A percentile compares a stretch with the other conserved stretches of the same genome.
These are phyloP conservation scores for Stomorhina lunata DNA, from an alignment of 2,888 invertebrate genomes.

Conservation along the genomic window DNA sequence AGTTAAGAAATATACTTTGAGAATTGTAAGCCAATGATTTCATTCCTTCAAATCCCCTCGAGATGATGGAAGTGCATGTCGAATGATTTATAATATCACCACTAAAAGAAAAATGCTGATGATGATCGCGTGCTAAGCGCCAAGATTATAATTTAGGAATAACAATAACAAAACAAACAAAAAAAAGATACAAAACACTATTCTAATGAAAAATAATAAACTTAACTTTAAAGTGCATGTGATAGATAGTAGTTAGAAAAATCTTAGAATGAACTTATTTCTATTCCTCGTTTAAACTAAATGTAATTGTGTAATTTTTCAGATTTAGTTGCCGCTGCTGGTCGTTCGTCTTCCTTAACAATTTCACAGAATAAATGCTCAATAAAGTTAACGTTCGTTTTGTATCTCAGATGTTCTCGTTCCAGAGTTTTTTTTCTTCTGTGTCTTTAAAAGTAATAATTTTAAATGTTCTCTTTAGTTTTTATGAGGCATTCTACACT, in stretches of 20 bases:
- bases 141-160: conserved; percentile 57
- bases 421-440: conserved; percentile 10
- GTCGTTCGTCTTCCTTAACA: conserved; percentile 38
- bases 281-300: conserved; percentile 23
- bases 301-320: conserved; percentile 55
- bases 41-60: conserved; percentile 1
- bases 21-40: not conserved
- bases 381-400: conserved; percentile 21
- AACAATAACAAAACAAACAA: conserved; percentile 27
- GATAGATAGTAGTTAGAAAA: conserved; percentile 64
- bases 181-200: not conserved
- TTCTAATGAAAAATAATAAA: conserved; percentile 5
- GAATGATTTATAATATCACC: conserved; percentile 65
- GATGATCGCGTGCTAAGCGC: conserved; percentile 67
- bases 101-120: conserved; percentile 54
- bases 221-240: conserved; percentile 34
- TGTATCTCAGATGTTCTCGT: conserved; percentile 7
- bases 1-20: too few relatives aligned
- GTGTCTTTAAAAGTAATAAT: conserved; percentile 43
- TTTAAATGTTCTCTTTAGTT: conserved; percentile 62
- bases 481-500: conserved; percentile 59
- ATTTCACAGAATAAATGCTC: conserved; percentile 49
- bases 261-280: conserved; percentile 49
- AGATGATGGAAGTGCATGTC: conserved; percentile 56
- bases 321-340: conserved; percentile 29